Conservation (phyloP, 2,113 vertebrate species). For the Lontra canadensis region DNA sequence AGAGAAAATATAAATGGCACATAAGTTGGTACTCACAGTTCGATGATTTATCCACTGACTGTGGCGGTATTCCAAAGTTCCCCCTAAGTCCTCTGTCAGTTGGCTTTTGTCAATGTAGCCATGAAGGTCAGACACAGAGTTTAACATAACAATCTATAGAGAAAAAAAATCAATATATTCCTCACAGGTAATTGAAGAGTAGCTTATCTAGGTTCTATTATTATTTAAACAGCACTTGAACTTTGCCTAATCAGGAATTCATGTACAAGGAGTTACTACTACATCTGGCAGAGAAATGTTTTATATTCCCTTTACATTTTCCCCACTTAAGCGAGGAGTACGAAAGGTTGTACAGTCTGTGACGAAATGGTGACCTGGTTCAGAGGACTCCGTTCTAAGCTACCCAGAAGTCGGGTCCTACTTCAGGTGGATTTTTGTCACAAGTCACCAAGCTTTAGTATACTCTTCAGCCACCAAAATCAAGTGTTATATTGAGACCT, state of each 20-base stretch:
- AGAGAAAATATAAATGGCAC: neutral
- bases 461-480: neutral
- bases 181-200: neutral
- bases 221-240: neutral
- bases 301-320: neutral
- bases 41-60: slow-evolving; percentile 97
- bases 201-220: neutral
- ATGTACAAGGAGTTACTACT: neutral
- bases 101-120: slow-evolving; percentile 95
- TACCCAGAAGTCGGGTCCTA: neutral
- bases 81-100: slow-evolving; percentile 93
- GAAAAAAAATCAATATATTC: neutral
- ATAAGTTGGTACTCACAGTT: slow-evolving; percentile 87
- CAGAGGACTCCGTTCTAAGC: neutral
- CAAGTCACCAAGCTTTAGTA: neutral
- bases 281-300: neutral
- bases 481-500: neutral
- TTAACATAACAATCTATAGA: slow-evolving; percentile 94
- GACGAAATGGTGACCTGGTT: neutral
- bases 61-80: slow-evolving; percentile 93
- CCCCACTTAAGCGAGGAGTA: neutral
- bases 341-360: neutral
- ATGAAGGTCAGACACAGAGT: slow-evolving; percentile 94
- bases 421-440: neutral
- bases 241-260: neutral